Conservation (phyloP, 1,140 invertebrate species). For the Penaeus japonicus region DNA sequence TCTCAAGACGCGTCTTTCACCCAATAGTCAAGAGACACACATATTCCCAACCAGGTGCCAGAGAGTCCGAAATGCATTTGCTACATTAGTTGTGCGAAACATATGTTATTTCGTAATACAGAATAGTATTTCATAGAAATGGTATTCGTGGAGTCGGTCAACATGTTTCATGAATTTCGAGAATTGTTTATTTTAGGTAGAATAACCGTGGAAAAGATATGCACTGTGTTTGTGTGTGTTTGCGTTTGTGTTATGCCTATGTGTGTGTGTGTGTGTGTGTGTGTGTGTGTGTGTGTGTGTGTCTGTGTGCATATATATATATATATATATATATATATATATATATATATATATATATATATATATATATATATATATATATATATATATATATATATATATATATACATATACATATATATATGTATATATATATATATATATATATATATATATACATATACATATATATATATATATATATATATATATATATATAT, state of each 20-base stretch:
- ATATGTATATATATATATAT: neutral
- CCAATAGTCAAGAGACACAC: no score
- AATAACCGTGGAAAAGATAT: no score
- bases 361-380: neutral
- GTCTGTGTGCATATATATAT: neutral
- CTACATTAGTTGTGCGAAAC: no score
- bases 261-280: neutral
- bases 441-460: slow-evolving; percentile 1
- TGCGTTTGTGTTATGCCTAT: neutral
- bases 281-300: neutral
- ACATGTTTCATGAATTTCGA: neutral
- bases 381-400: neutral
- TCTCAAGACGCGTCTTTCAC: no score
- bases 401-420: neutral
- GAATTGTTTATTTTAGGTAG: neutral
- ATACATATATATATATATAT: neutral
- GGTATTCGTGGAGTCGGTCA: neutral
- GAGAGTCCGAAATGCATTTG: no score
- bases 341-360: neutral
- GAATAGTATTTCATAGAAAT: no score
- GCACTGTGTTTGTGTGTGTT: neutral
- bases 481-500: neutral
- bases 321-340: neutral
- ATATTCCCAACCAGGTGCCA: no score
- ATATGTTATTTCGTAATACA: no score